A percentile compares a stretch with the other conserved stretches of the same genome.
phyloP scores from a whole-genome alignment of 2,797 vertebrate species.

The Chaenodraco wilsoni region DNA sequence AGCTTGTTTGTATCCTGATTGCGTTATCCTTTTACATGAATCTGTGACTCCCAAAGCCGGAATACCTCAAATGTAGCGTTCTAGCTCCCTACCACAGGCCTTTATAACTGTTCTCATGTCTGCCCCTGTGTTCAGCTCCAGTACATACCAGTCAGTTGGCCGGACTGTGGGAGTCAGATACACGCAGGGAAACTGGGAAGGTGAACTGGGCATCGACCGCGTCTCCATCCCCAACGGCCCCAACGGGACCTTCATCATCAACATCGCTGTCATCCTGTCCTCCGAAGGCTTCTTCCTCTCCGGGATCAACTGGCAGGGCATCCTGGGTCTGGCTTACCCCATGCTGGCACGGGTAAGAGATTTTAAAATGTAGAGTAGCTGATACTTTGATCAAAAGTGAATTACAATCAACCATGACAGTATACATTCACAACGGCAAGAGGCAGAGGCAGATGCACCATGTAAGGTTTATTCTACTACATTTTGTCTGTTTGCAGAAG shows the following conservation, averaged over 20 bases:
- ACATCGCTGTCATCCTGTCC: constrained; percentile 90
- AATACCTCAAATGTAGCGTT: neutral
- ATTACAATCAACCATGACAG: too few species aligned
- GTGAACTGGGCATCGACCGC: constrained; percentile 89
- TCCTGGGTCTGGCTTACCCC: constrained; percentile 93
- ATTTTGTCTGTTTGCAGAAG: neutral
- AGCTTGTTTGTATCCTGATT: too few species aligned
- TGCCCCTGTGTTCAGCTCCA: constrained; percentile 83
- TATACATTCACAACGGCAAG: too few species aligned
- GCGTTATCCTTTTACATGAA: too few species aligned
- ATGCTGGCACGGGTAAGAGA: constrained; percentile 89
- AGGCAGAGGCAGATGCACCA: too few species aligned
- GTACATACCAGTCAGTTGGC: constrained; percentile 82
- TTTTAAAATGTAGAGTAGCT: neutral
- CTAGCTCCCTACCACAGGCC: neutral
- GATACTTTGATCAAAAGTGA: too few species aligned
- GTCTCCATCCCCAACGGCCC: constrained; percentile 89
- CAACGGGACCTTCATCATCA: constrained; percentile 85
- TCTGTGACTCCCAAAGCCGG: too few species aligned
- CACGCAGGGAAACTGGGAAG: constrained; percentile 96
- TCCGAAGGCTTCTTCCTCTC: constrained; percentile 95
- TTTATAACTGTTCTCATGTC: neutral
- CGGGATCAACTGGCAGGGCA: constrained; percentile 95
- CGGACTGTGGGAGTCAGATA: constrained; percentile 90
- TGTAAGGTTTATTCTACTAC: too few species aligned